Base-by-base conservation (phyloP, 2,113 vertebrate species). In the Ptyas mucosa region DNA sequence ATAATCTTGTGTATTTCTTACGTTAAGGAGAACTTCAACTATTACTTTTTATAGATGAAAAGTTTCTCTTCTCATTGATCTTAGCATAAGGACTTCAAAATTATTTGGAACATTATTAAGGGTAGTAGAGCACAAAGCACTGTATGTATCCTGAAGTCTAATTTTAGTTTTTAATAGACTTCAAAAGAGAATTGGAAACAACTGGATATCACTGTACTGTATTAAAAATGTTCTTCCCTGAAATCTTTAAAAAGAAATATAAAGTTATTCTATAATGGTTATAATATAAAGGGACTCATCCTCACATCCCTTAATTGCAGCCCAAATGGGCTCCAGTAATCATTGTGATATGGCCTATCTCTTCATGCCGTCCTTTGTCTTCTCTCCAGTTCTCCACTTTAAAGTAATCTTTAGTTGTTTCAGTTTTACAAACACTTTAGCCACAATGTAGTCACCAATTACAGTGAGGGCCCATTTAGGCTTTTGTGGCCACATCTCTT, bases 61-160 rank as follows among this genome's bases (percentile, higher is more conserved):
- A 39, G 1, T 39, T 34, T 43, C 34, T 39, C 11, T 57, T 24
- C 94, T 91, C 54, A 94, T 93, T 95, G 93, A 12, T 89, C 86
- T 95, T 93, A 94, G 93, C 94, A 90, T 87, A 95, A 0, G 89
- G 95, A 93, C 92, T 92, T 86, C 69, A 94, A 91, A 93, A 94
- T 46, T 94, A 94, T 96, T 96, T 90, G 91, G 96, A 95, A 93
- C 96, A 21, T 81, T 89, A 49, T 91, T 94, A n/a, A 11, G 46
- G 69, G 34, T 81, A 39, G 69, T 39, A 81, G 34, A 81, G 18
- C 69, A 81, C 69, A 81, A 81, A 81, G 69, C 18, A 81, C 69
- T 81, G 34, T 81, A 81, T 39, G 39, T 20, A 39, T 81, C 34
- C 34, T 39, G n/a, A 81, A 81, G 34, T 81, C 69, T 81, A 81